Evolutionary conservation across 2,113 vertebrate genomes (phyloP), one percentile per base, ranked within the genome.

Genomic region (Silurus asotus): DNA sequence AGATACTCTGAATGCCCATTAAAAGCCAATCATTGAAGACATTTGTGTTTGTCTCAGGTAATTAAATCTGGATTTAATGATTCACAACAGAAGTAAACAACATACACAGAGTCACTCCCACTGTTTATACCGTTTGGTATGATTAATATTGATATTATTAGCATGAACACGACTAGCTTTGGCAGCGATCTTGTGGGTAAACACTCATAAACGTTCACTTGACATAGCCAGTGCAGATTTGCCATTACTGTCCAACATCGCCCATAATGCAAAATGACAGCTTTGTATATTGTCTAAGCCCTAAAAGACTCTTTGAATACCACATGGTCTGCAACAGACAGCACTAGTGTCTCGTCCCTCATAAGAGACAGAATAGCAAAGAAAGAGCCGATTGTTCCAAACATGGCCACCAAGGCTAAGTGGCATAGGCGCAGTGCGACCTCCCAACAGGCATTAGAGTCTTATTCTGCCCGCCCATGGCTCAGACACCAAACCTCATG

Each of bases 381-480:
- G 69, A 89, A 92, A 92, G 91, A 92, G 85, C 6, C 88, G 86
- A 90, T 88, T 93, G 91, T 94, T 93, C 91, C 91, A 91, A 93
- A 93, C 91, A 91, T 91, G 64, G 89, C 87, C 89, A 90, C 87
- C 87, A 87, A 58, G 70, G 51, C 61, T 67, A 20, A 80, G 76
- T 62, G 75, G 58, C 84, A 65, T 84, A 79, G 85, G 79, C 70
- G 45, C 75, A 70, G 28, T 70, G 61, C 58, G 80, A 70, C 84
- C 93, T 92, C 93, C 92, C 92, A 92, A 94, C 91, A 92, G 89
- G 93, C 91, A 94, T 92, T 94, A 93, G 87, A 90, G 88, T 90
- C 92, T 93, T 94, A 94, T 93, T 94, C 93, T 93, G 89, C 91
- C 91, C 72, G 88, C 91, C 92, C 92, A 93, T 93, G 90, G 92